Percentiles rank a stretch among this genome's conserved stretches.
Evolutionary conservation across 2,797 vertebrate species (phyloP).

Genomic region (Chromis chromis): DNA sequence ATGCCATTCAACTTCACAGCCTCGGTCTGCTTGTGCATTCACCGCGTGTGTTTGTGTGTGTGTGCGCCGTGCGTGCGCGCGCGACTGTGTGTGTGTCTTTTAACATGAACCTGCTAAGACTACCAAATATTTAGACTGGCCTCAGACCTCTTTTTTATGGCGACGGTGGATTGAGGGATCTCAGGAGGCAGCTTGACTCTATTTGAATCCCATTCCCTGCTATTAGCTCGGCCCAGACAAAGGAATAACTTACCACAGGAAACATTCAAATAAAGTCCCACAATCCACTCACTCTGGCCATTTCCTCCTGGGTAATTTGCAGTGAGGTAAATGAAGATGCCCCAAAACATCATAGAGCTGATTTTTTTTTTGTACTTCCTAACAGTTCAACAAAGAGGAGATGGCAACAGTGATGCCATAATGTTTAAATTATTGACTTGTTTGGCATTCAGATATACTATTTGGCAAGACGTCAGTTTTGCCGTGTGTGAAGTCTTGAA

Average conservation of each 20-base stretch:
- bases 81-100: slow-evolving; percentile 83
- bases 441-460: slow-evolving; percentile 15
- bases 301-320: slow-evolving; percentile 76
- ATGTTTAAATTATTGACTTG: slow-evolving; percentile 50
- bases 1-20: slow-evolving; percentile 98
- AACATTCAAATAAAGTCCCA: slow-evolving; percentile 79
- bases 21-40: slow-evolving; percentile 96
- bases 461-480: neutral
- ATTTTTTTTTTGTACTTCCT: slow-evolving; percentile 38
- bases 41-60: slow-evolving; percentile 73
- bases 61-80: slow-evolving; percentile 54
- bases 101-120: slow-evolving; percentile 90
- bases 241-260: slow-evolving; percentile 84
- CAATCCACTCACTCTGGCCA: slow-evolving; percentile 72
- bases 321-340: slow-evolving; percentile 64
- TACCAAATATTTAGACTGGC: slow-evolving; percentile 88
- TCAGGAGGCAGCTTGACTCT: slow-evolving; percentile 85
- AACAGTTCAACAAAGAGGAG: slow-evolving; percentile 43
- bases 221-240: slow-evolving; percentile 82
- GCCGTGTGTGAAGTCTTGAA: neutral
- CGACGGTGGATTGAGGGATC: slow-evolving; percentile 81
- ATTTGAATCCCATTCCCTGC: slow-evolving; percentile 84
- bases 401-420: slow-evolving; percentile 23
- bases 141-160: slow-evolving; percentile 80
- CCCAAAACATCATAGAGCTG: slow-evolving; percentile 38